Conservation (phyloP, 2,888 invertebrate genomes). For the Peribatodes rhomboidaria region DNA sequence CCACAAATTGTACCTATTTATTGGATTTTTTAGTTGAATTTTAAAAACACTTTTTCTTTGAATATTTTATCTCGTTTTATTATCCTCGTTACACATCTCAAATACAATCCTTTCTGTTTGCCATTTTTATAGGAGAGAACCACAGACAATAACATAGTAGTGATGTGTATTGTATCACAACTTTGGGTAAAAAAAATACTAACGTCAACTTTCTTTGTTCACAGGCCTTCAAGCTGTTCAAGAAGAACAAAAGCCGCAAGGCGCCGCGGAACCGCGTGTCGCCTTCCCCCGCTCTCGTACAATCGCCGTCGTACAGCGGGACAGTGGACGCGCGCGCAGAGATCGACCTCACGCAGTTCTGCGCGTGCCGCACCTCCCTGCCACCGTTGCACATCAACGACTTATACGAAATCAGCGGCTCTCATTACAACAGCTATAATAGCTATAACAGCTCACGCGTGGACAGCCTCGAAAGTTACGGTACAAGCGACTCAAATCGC, state of each 20-base stretch:
- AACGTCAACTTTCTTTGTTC: conserved; percentile 48
- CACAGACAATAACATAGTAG: no score
- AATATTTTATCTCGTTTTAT: no score
- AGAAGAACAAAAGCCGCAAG: conserved; percentile 71
- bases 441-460: conserved; percentile 73
- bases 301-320: conserved; percentile 76
- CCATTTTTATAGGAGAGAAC: no score
- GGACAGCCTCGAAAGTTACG: conserved; percentile 68
- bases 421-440: conserved; percentile 71
- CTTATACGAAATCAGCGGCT: conserved; percentile 66
- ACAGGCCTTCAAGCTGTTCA: conserved; percentile 83
- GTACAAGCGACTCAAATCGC: conserved; percentile 65
- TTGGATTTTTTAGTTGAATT: no score
- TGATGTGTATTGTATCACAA: no score
- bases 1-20: no score
- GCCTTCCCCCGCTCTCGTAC: conserved; percentile 73
- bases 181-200: no score
- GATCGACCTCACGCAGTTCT: conserved; percentile 76
- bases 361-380: conserved; percentile 73
- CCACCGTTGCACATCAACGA: conserved; percentile 66
- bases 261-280: conserved; percentile 74
- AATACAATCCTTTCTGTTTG: no score
- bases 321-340: conserved; percentile 79
- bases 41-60: no score
- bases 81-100: no score